A percentile compares a stretch with the other conserved stretches of the same genome.
phyloP scores from a whole-genome alignment of 92 coral and sea anemone species.

The Siderastrea siderea region DNA sequence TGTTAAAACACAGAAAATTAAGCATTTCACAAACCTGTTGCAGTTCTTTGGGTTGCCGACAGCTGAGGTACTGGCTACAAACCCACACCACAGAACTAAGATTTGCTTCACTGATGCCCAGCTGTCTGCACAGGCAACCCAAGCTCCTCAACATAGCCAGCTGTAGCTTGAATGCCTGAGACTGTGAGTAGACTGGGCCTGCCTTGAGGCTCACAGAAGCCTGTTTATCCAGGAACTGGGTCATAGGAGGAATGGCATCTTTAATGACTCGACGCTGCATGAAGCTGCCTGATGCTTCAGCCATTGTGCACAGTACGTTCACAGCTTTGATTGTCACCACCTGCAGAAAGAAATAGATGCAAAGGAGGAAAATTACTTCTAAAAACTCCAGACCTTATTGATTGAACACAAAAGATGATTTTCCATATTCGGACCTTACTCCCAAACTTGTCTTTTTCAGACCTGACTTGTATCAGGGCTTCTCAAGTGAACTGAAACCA shows the following conservation, averaged over 20 bases:
- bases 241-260: slow-evolving; percentile 83
- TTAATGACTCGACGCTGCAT: slow-evolving; percentile 95
- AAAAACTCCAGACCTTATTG: too few species aligned
- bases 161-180: slow-evolving; percentile 89
- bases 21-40: slow-evolving; percentile 74
- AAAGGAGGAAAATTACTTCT: background rate
- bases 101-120: slow-evolving; percentile 81
- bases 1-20: background rate
- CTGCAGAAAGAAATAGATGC: slow-evolving; percentile 35
- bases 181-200: slow-evolving; percentile 87
- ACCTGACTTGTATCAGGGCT: too few species aligned
- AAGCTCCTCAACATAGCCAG: slow-evolving; percentile 75
- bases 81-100: slow-evolving; percentile 68
- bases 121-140: slow-evolving; percentile 85
- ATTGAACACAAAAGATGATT: slow-evolving; percentile 1
- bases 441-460: too few species aligned
- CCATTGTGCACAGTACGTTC: slow-evolving; percentile 88
- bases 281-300: slow-evolving; percentile 90
- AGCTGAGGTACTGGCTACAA: slow-evolving; percentile 89
- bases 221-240: slow-evolving; percentile 84
- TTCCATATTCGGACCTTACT: slow-evolving; percentile 40
- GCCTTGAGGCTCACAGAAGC: slow-evolving; percentile 80
- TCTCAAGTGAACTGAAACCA: too few species aligned
- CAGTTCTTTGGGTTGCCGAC: slow-evolving; percentile 82
- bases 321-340: slow-evolving; percentile 88